A percentile compares a stretch with the other conserved stretches of the same genome.
Conservation (phyloP, 2,797 vertebrate genomes). For the Xiphorhynchus erythropygius region DNA sequence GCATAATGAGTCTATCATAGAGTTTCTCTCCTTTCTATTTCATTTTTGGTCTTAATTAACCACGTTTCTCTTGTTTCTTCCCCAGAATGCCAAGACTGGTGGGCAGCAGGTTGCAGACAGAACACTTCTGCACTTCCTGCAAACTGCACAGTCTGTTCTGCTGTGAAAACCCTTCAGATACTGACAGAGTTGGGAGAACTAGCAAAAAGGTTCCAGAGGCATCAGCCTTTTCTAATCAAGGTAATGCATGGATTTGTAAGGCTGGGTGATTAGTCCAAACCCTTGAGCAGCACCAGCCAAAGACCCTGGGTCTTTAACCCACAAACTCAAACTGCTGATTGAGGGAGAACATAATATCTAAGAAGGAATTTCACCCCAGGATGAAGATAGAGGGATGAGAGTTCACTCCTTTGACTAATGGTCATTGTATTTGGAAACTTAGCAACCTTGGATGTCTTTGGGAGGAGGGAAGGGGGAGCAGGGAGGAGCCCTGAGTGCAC, state of each 20-base stretch:
- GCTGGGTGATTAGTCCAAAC: background rate
- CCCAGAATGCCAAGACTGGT: conserved; percentile 75
- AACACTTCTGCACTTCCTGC: conserved; percentile 62
- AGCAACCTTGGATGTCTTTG: background rate
- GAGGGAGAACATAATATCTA: background rate
- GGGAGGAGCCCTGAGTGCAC: background rate
- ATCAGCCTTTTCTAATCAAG: conserved; percentile 89
- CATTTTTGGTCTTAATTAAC: background rate
- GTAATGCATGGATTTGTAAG: conserved; percentile 63
- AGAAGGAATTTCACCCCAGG: background rate
- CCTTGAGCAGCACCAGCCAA: background rate
- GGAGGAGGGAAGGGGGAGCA: background rate
- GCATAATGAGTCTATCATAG: background rate
- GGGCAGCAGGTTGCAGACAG: conserved; percentile 65
- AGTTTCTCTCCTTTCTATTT: background rate
- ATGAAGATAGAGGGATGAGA: background rate
- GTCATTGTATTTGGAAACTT: background rate
- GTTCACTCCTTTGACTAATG: background rate
- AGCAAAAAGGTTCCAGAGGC: conserved; percentile 71
- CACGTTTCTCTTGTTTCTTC: background rate
- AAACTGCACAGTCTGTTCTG: conserved; percentile 75
- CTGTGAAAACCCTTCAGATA: conserved; percentile 61
- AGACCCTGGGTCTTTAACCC: background rate
- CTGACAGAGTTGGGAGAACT: conserved; percentile 57
- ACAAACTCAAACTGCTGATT: background rate